A percentile compares a stretch with the other conserved stretches of the same genome.
phyloP scores from a whole-genome alignment of 2,797 vertebrate genomes.

The Momotus momota region DNA sequence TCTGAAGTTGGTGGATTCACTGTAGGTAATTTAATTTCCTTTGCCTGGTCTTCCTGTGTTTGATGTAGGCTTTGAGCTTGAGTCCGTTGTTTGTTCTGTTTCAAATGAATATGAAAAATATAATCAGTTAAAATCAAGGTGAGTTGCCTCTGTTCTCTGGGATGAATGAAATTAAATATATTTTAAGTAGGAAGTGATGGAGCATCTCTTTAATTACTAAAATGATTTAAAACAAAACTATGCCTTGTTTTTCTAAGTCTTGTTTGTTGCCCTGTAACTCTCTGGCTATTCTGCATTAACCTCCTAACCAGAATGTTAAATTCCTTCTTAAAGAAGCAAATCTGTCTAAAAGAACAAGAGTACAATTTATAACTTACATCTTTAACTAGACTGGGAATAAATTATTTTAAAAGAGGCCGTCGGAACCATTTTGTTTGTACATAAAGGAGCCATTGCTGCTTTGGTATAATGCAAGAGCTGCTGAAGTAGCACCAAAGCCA shows the following conservation, averaged over 20 bases:
- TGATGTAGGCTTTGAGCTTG: not conserved
- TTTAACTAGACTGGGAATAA: not conserved
- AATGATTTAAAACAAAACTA: not conserved
- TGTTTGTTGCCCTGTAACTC: not conserved
- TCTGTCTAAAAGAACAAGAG: not conserved
- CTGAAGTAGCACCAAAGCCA: not conserved
- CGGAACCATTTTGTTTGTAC: not conserved
- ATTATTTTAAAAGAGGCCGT: not conserved
- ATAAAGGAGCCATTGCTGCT: not conserved
- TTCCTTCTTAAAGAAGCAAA: not conserved
- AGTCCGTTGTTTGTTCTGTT: not conserved
- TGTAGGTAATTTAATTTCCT: not conserved
- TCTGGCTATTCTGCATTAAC: not conserved
- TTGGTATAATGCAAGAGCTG: not conserved
- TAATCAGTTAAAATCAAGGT: not conserved
- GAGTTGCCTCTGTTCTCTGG: not conserved
- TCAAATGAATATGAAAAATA: not conserved
- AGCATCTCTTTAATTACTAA: not conserved
- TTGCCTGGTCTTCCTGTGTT: rapidly evolving
- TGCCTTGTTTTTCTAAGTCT: not conserved
- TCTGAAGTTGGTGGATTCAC: rapidly evolving
- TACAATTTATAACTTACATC: not conserved
- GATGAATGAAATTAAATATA: not conserved
- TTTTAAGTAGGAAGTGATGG: not conserved
- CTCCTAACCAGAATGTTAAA: not conserved